Evolutionary conservation across 1,140 invertebrate genomes (phyloP), one percentile per base, ranked within the genome.

Genomic region (Trissolcus basalis): DNA sequence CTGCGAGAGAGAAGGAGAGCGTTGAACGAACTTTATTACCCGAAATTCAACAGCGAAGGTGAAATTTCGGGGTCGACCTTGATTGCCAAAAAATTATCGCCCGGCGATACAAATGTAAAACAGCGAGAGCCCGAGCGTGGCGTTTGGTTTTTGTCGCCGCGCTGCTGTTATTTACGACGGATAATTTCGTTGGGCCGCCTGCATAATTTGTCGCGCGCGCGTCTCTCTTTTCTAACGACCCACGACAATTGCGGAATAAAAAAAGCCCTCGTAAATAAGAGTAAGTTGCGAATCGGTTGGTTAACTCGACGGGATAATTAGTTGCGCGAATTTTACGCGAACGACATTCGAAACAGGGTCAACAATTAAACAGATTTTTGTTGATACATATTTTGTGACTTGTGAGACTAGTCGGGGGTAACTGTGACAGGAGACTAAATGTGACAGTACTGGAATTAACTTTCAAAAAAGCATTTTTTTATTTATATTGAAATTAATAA

Each of bases 261-360:
- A 70, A 15, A 32, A 27, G 19, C 19, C 19, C 36, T 45, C 67
- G 58, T 70, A 70, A 70, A 70, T 71, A 71, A 63, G 50, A 56
- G 44, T 45, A 63, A 71, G 36, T 50, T 14, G 54, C 51, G 51
- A 63, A 61, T 50, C 53, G 51, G 68, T 47, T 50, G 47, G 58
- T 71, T 63, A 71, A 71, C 68, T 63, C 50, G 63, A 63, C 53
- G 58, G 59, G 56, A 58, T 64, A 59, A 72, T 72, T 64, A 72
- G 69, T 58, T 35, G 53, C 53, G 16, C 33, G 51, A n/a, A 47
- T 54, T 54, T 56, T 61, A 48, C 15, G 35, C 39, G 15, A 10
- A 15, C 36, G 27, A 67, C 43, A 50, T 56, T 33, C 16, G 12
- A n/a, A 12, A 41, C 11, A 27, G 19, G 19, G 19, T 27, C 19